Evolutionary conservation across 2,113 vertebrate species (phyloP).

Genomic region (Apodemus sylvaticus): DNA sequence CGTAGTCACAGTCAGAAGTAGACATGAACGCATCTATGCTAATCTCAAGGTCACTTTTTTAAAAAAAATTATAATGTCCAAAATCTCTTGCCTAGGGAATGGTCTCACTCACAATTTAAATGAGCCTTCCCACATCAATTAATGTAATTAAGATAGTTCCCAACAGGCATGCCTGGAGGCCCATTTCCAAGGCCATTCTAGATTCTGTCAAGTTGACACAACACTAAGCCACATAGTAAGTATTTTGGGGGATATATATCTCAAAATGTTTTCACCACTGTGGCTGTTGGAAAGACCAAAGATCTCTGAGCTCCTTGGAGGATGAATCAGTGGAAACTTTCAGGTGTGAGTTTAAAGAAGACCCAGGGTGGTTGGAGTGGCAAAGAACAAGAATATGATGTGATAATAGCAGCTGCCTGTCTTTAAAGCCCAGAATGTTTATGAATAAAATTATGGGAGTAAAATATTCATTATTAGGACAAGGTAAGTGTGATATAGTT

Average conservation of each 20-base stretch:
- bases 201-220: not conserved
- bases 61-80: not conserved
- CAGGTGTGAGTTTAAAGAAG: not conserved
- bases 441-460: accelerated
- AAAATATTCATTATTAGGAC: not conserved
- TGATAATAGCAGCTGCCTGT: not conserved
- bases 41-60: not conserved
- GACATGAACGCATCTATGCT: too few species aligned
- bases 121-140: not conserved
- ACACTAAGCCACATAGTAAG: not conserved
- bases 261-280: accelerated
- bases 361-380: not conserved
- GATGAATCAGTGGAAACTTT: not conserved
- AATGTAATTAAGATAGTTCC: not conserved
- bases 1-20: not conserved
- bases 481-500: not conserved
- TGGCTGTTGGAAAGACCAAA: not conserved
- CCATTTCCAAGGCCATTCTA: not conserved
- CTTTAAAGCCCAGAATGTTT: too few species aligned
- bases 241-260: not conserved
- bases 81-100: not conserved
- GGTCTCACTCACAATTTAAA: not conserved
- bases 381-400: not conserved
- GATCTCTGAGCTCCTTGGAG: not conserved
- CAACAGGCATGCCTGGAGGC: not conserved